Percentiles rank a stretch among this genome's conserved stretches.
These are phyloP conservation scores for Bryconaethiops microstoma DNA, from an alignment of 2,797 vertebrate species.

Conservation along the genomic window DNA sequence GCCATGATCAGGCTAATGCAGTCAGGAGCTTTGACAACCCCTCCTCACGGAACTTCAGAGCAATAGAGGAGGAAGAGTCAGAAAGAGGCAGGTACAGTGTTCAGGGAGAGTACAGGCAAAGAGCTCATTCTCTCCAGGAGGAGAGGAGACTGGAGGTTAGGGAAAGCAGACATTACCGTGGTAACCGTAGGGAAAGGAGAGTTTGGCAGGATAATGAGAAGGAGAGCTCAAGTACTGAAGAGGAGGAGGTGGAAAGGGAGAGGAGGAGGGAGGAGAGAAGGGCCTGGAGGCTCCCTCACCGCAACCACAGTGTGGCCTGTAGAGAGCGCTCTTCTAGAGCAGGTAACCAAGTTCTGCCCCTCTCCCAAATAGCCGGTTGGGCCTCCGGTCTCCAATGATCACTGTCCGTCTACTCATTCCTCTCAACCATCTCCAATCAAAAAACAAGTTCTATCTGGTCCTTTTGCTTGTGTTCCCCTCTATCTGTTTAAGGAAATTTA, in stretches of 20 bases:
- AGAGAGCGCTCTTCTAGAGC: constrained; percentile 63
- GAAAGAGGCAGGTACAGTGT: constrained; percentile 41
- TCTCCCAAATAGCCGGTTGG: constrained; percentile 39
- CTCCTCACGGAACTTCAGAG: constrained; percentile 26
- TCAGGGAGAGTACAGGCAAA: constrained; percentile 15
- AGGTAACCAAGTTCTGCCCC: constrained; percentile 72
- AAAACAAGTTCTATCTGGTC: background rate
- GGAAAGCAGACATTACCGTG: constrained; percentile 27
- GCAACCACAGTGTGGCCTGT: constrained; percentile 69
- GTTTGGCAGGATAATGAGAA: constrained; percentile 54
- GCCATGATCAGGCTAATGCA: constrained; percentile 58
- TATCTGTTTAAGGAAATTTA: constrained; percentile 1
- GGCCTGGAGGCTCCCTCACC: constrained; percentile 57
- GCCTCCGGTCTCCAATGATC: background rate
- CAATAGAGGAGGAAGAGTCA: constrained; percentile 58
- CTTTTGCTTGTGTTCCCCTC: background rate
- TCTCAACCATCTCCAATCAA: constrained; percentile 50
- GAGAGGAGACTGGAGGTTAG: constrained; percentile 41
- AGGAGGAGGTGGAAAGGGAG: constrained; percentile 62
- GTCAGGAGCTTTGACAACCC: constrained; percentile 40
- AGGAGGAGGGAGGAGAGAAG: constrained; percentile 63
- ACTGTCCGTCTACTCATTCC: constrained; percentile 44
- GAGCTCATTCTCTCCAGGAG: constrained; percentile 14
- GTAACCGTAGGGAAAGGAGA: constrained; percentile 54
- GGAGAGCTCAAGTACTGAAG: constrained; percentile 64